These are phyloP conservation scores for Dryocosmus kuriphilus DNA, from an alignment of 2,888 invertebrate genomes.

Conservation along the genomic window DNA sequence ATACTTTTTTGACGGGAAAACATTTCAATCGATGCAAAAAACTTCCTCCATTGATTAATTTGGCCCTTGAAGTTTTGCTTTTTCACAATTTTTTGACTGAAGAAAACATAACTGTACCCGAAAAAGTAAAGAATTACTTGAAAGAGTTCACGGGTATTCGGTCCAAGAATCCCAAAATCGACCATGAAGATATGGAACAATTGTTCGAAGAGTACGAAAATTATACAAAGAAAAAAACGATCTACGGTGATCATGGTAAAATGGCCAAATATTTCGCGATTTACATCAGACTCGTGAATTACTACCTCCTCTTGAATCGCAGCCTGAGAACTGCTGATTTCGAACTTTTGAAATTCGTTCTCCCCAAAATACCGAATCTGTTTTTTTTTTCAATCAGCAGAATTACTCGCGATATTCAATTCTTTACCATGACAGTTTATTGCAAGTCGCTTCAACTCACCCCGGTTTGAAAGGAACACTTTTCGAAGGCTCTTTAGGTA, in stretches of 20 bases:
- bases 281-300: slow-evolving; percentile 62
- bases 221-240: slow-evolving; percentile 54
- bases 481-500: slow-evolving; percentile 64
- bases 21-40: no score
- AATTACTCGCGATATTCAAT: slow-evolving; percentile 70
- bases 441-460: slow-evolving; percentile 66
- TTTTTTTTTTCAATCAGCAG: slow-evolving; percentile 69
- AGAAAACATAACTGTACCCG: slow-evolving; percentile 45
- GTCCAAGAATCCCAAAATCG: slow-evolving; percentile 27
- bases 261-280: slow-evolving; percentile 66
- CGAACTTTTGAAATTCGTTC: slow-evolving; percentile 58
- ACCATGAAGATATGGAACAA: slow-evolving; percentile 43
- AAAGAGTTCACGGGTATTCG: not conserved
- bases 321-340: slow-evolving; percentile 48
- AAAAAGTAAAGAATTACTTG: slow-evolving; percentile 39
- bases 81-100: slow-evolving; percentile 56
- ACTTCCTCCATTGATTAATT: slow-evolving; percentile 45
- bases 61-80: slow-evolving; percentile 57
- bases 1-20: slow-evolving; percentile 55
- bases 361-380: slow-evolving; percentile 66
- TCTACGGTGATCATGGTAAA: slow-evolving; percentile 61
- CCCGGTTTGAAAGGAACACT: slow-evolving; percentile 62
- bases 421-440: slow-evolving; percentile 65
- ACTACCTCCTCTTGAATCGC: slow-evolving; percentile 51
- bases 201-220: slow-evolving; percentile 52